A percentile compares a stretch with the other conserved stretches of the same genome.
These are phyloP conservation scores for Cranoglanis bouderius DNA, from an alignment of 2,113 vertebrate species.

Conservation along the genomic window DNA sequence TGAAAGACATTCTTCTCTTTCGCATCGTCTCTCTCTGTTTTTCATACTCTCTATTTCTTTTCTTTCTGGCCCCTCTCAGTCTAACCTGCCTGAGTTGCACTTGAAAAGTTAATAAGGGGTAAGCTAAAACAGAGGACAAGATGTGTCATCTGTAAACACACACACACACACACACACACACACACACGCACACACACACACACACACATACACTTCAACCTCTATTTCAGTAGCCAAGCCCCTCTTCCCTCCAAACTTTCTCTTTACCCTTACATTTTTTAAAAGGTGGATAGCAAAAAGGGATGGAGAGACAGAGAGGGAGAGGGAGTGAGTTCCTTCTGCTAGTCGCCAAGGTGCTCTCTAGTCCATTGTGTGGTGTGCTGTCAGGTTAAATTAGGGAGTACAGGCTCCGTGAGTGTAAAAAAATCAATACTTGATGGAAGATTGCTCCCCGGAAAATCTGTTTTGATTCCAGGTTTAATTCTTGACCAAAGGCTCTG, in stretches of 20 bases:
- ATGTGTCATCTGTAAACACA: conserved; percentile 62
- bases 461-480: conserved; percentile 99
- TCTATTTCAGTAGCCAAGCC: conserved; percentile 68
- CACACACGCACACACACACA: not conserved
- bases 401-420: conserved; percentile 99
- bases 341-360: conserved; percentile 96
- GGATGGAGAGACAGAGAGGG: conserved; percentile 59
- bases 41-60: conserved; percentile 43
- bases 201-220: conserved; percentile 26
- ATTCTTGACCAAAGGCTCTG: conserved; percentile 97
- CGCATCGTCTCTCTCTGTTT: conserved; percentile 50
- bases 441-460: conserved; percentile 99
- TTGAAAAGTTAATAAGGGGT: conserved; percentile 83
- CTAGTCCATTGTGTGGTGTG: conserved; percentile 96
- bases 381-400: conserved; percentile 99
- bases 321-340: conserved; percentile 80
- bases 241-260: conserved; percentile 57
- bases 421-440: conserved; percentile 99
- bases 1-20: conserved; percentile 66
- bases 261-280: conserved; percentile 73
- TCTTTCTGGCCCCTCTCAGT: conserved; percentile 50
- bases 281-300: conserved; percentile 57
- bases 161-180: not conserved
- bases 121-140: conserved; percentile 72
- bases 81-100: conserved; percentile 67